Percentiles rank a stretch among this genome's conserved stretches.
Conservation (phyloP, 1,140 invertebrate species). For the Bombus difficillimus region DNA sequence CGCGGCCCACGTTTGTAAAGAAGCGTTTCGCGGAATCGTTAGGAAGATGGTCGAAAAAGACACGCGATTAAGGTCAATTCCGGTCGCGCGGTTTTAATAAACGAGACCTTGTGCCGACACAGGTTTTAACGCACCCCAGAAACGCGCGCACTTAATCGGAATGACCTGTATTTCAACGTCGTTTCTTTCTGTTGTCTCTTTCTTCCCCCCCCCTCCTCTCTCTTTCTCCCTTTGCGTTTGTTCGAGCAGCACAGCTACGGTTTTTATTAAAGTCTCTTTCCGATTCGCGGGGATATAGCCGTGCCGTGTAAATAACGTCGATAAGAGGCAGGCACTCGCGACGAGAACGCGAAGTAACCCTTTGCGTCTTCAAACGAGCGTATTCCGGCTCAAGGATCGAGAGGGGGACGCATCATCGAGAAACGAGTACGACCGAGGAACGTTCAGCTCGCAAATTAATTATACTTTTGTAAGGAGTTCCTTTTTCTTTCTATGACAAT, state of each 20-base stretch:
- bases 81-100: constrained; percentile 46
- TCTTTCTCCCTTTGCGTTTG: neutral
- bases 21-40: constrained; percentile 38
- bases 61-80: constrained; percentile 44
- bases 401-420: neutral
- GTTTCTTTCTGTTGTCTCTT: neutral
- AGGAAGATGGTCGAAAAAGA: constrained; percentile 30
- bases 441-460: constrained; percentile 4
- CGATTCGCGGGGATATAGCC: neutral
- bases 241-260: neutral
- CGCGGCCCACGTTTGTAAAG: neutral
- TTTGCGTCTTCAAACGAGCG: constrained; percentile 14
- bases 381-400: neutral
- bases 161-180: constrained; percentile 34
- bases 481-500: neutral
- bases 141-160: constrained; percentile 30
- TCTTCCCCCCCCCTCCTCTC: neutral
- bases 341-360: constrained; percentile 24
- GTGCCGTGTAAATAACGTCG: constrained; percentile 25
- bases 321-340: constrained; percentile 24
- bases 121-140: constrained; percentile 40
- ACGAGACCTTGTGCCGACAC: constrained; percentile 12
- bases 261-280: constrained; percentile 37
- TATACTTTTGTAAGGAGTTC: neutral
- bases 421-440: neutral